Base-by-base conservation (phyloP, 1,140 invertebrate genomes). In the Lordiphosa mommai region DNA sequence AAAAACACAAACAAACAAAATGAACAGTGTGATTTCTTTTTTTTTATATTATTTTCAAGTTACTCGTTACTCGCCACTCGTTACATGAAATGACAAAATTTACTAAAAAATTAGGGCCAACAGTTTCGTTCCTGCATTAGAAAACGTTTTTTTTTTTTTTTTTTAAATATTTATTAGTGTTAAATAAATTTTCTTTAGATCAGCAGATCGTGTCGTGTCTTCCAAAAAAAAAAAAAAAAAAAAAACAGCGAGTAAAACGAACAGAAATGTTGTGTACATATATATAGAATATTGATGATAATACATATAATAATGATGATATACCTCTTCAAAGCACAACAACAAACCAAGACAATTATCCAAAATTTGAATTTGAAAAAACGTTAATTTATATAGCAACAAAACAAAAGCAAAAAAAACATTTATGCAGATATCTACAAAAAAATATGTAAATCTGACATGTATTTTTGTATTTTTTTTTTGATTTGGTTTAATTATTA, bases 111-210 rank as follows among this genome's bases (percentile, higher is more conserved):
- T 7, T 2, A 37, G 12, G 16, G 16, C 12, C 5, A 4, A 37
- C 12, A 14, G 14, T 37, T 43, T 29, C 20, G 40, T 43, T 43
- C 20, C 40, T 43, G 40, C 40, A 43, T 43, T 43, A 17, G n/a
- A 47, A 30, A 33, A 1, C 23, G 23, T 7, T 7, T 27, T 43
- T 13, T 48, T 37, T 32, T 30, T 41, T 47, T 64, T 64, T 41
- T 65, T 64, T 37, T 46, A 51, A 44, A 56, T 43, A 36, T 49
- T 56, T 63, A 32, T 37, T n/a, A n/a, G n/a, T n/a, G n/a, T n/a
- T n/a, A n/a, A n/a, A n/a, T n/a, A n/a, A n/a, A n/a, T n/a, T n/a
- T n/a, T n/a, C n/a, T n/a, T n/a, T n/a, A n/a, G n/a, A n/a, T n/a
- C n/a, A n/a, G n/a, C n/a, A 46, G 53, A 36, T 57, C 46, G 41